Evolutionary conservation across 2,888 invertebrate genomes (phyloP).

Genomic region (Plagiodera versicolora): DNA sequence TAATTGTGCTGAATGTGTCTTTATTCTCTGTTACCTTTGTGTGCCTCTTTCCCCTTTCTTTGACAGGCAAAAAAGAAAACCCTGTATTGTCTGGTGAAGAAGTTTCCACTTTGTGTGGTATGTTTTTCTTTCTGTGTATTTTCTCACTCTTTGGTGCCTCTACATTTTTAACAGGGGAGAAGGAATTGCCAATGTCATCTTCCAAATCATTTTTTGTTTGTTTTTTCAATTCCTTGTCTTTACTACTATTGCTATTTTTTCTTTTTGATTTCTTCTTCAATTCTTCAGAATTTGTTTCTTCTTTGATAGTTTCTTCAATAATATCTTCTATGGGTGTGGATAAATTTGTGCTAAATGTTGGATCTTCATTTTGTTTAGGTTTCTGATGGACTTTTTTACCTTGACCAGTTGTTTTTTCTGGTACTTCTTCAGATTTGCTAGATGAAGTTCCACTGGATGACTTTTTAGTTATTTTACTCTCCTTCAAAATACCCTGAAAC

Average conservation of each 20-base stretch:
- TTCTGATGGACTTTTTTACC: constrained; percentile 28
- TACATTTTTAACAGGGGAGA: constrained; percentile 19
- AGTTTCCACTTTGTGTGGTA: constrained; percentile 18
- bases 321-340: constrained; percentile 40
- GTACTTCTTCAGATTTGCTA: constrained; percentile 7
- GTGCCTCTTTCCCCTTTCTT: constrained; percentile 34
- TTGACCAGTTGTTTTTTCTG: constrained; percentile 18
- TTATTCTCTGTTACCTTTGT: constrained; percentile 25
- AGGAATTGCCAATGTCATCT: constrained; percentile 31
- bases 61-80: constrained; percentile 38
- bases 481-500: constrained; percentile 25
- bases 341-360: constrained; percentile 37
- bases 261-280: constrained; percentile 27
- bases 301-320: constrained; percentile 38
- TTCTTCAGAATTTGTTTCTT: constrained; percentile 16
- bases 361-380: constrained; percentile 31
- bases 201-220: constrained; percentile 9
- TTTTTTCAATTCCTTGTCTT: constrained; percentile 5
- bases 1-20: constrained; percentile 22
- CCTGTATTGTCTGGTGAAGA: constrained; percentile 23
- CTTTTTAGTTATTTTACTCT: constrained; percentile 18
- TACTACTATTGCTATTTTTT: constrained; percentile 8
- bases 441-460: constrained; percentile 13
- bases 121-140: constrained; percentile 15
- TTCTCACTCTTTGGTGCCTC: constrained; percentile 7